Evolutionary conservation across 92 coral and sea anemone genomes (phyloP).

Genomic region (Porites divaricata): DNA sequence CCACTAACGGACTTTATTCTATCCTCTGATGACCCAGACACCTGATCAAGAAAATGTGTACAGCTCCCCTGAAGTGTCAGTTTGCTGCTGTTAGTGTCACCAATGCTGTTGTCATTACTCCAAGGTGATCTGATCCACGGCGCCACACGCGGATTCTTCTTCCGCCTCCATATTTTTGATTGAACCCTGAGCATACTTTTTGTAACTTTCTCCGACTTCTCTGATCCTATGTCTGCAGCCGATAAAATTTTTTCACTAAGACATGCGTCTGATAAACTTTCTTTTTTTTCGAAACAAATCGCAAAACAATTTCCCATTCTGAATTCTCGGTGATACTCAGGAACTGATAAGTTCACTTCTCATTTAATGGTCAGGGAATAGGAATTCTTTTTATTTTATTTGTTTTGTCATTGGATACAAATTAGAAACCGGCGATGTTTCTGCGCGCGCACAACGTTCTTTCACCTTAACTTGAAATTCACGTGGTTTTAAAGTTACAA

Average conservation of each 20-base stretch:
- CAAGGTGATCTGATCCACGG: not conserved
- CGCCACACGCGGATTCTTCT: not conserved
- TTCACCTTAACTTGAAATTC: not conserved
- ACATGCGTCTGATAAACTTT: not conserved
- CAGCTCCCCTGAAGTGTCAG: not conserved
- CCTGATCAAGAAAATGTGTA: not conserved
- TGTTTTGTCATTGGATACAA: slow-evolving; percentile 12
- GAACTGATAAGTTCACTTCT: not conserved
- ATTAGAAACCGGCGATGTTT: slow-evolving; percentile 2
- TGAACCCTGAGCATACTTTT: not conserved
- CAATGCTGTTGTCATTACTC: not conserved
- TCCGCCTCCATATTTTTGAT: not conserved
- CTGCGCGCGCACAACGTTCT: slow-evolving; percentile 5
- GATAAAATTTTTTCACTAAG: not conserved
- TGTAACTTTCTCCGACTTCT: not conserved
- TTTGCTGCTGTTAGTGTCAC: not conserved
- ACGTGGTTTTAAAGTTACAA: too few relatives aligned
- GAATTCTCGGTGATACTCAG: not conserved
- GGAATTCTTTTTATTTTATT: not conserved
- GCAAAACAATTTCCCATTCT: slow-evolving; percentile 35
- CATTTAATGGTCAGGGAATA: not conserved
- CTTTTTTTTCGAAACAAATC: not conserved
- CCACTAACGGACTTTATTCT: not conserved
- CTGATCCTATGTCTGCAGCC: not conserved
- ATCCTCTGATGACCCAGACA: not conserved